Conservation (phyloP, 1,140 invertebrate genomes). For the Drosophila neocordata region DNA sequence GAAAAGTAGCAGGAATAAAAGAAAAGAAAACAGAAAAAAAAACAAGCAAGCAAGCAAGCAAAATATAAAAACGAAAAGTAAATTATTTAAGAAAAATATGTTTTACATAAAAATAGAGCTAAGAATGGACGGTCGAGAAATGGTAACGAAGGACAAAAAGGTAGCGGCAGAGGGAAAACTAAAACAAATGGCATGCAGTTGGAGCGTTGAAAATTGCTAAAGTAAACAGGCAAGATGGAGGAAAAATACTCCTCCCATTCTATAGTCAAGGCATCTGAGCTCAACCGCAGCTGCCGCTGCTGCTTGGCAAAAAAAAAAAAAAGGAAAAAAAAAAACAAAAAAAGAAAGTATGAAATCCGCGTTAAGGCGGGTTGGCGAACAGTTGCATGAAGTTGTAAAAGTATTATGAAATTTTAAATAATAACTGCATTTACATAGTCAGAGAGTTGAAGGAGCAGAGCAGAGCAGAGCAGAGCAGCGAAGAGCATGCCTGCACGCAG, state of each 20-base stretch:
- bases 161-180: constrained; percentile 33
- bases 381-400: constrained; percentile 81
- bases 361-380: constrained; percentile 65
- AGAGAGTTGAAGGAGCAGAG: constrained; percentile 11
- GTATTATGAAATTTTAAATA: constrained; percentile 80
- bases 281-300: constrained; percentile 3
- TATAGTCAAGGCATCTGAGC: background rate
- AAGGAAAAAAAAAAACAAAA: constrained; percentile 28
- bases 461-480: no score
- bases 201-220: constrained; percentile 78
- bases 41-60: no score
- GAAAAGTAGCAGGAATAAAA: constrained; percentile 59
- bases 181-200: constrained; percentile 78
- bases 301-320: constrained; percentile 1
- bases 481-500: constrained; percentile 6
- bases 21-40: constrained; percentile 40
- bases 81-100: constrained; percentile 82
- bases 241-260: background rate
- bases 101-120: constrained; percentile 76
- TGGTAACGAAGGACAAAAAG: background rate
- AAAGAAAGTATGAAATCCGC: constrained; percentile 72
- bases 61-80: constrained; percentile 61
- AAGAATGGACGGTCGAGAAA: constrained; percentile 25
- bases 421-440: constrained; percentile 71
- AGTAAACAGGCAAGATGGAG: constrained; percentile 61